phyloP scores from a whole-genome alignment of 2,113 vertebrate genomes.

The Pandion haliaetus region DNA sequence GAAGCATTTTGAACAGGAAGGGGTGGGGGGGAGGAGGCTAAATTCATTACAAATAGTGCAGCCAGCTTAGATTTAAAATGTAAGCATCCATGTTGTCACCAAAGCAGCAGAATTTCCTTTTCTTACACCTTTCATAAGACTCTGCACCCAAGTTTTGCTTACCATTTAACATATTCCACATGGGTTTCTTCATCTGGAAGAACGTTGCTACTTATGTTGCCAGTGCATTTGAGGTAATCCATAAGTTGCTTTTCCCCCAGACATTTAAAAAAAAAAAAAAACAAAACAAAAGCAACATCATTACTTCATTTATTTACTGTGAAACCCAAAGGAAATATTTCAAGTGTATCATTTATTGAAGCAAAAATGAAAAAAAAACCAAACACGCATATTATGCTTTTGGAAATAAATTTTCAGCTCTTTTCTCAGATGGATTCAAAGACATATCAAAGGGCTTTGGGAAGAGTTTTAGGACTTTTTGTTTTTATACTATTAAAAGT shows the following conservation, averaged over 20 bases:
- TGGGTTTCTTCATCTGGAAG: constrained; percentile 27
- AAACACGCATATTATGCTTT: constrained; percentile 17
- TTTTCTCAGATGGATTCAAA: constrained; percentile 61
- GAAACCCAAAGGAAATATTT: constrained; percentile 72
- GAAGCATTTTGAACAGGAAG: not conserved
- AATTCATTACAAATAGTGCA: not conserved
- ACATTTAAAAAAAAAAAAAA: constrained; percentile 43
- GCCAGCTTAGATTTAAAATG: not conserved
- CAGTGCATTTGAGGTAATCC: constrained; percentile 55
- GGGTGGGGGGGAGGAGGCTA: not conserved
- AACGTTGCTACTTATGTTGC: constrained; percentile 47
- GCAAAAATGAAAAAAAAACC: not conserved
- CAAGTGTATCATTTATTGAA: constrained; percentile 66
- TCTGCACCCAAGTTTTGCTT: not conserved
- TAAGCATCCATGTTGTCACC: constrained; percentile 18
- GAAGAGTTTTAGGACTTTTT: constrained; percentile 2
- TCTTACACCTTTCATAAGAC: not conserved
- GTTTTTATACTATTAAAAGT: constrained; percentile 51
- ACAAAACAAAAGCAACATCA: constrained; percentile 39
- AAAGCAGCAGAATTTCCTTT: not conserved
- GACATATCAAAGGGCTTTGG: constrained; percentile 39
- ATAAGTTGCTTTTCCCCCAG: constrained; percentile 43
- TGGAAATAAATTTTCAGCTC: constrained; percentile 66
- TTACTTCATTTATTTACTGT: constrained; percentile 69
- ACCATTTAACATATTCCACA: constrained; percentile 23